Base-by-base conservation (phyloP, 92 coral and sea anemone genomes). In the Zoanthus gigantus region DNA sequence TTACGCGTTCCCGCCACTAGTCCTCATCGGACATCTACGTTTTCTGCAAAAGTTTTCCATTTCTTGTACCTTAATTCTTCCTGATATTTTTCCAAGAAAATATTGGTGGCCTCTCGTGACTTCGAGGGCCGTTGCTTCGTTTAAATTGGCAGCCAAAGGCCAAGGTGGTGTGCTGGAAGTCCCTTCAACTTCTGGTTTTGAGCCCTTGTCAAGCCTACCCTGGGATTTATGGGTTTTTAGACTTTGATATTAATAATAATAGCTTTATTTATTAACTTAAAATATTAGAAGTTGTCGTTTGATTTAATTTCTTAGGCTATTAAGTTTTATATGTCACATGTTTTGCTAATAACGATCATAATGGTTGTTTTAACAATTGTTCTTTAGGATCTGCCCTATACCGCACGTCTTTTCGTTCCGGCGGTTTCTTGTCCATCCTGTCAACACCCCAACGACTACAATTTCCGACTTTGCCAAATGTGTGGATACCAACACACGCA, bases 401-500 rank as follows among this genome's bases (percentile, higher is more conserved):
- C 86, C 13, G 74, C 95, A 8, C 91, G 91, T n/a, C 76, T 89
- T 7, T 89, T 47, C 32, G 66, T 73, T 17, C 89, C 91, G 3
- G 92, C 91, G 11, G 89, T 89, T 17, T 6, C 53, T 28, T 77
- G 86, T 54, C 93, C 91, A 0, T 4, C 61, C 14, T 92, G 93
- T 54, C 45, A 44, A 12, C 83, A 90, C 56, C 66, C 91, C 30
- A 90, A 92, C 53, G 86, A 92, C 46, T 78, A 77, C 32, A 34
- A 53, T 31, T 92, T 92, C 72, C 58, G 82, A 0, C 86, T 89
- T 72, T 90, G 91, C 53, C 91, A 90, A 72, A 48, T 28, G 7
- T 90, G 95, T 81, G 95, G 93, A 7, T 92, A 89, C 34, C 34
- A 13, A 7, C 60, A 8, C 45, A 6, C 12, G 58, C 2, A 2